Evolutionary conservation across 2,113 vertebrate species (phyloP), one percentile per base, ranked within the genome.

Genomic region (Gulo gulo): DNA sequence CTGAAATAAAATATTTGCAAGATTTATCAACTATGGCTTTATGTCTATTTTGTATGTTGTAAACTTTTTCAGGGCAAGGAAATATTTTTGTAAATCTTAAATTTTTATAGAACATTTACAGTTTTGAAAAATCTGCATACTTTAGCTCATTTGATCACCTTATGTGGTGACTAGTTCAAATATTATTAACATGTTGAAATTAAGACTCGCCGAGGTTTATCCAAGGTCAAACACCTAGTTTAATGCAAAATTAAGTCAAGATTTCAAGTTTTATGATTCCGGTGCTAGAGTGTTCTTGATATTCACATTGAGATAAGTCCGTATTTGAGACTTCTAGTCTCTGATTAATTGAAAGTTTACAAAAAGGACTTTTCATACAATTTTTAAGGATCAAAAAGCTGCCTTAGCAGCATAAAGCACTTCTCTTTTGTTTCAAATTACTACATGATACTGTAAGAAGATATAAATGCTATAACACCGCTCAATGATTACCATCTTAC

Each of bases 281-380:
- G 12, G 57, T 73, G 13, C 34, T 39, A 31, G 1, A 61, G n/a
- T 81, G 20, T 92, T 94, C 57, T 50, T 87, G 85, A 39, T 59
- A 67, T 21, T 92, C 14, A 83, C 4, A 80, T 1, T 73, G 21
- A 94, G 29, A 83, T 52, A 94, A 89, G 9, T 91, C n/a, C n/a
- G 50, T 88, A 83, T 34, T 82, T 88, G 89, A 97, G 86, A 96
- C 21, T 90, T 50, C 23, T 24, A 59, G 76, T 92, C 81, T 59
- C 71, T 94, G 87, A 93, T 65, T 73, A 93, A 93, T 10, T 79
- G 83, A 71, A 71, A 34, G 24, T 74, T 73, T 87, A 96, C 3
- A 80, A 80, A 96, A 14, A 88, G 29, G 12, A 47, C 6, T 80
- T 89, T 97, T 90, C 47, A 80, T 11, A 90, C 79, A 31, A 80